Base-by-base conservation (phyloP, 2,797 vertebrate species). In the Erethizon dorsatum region DNA sequence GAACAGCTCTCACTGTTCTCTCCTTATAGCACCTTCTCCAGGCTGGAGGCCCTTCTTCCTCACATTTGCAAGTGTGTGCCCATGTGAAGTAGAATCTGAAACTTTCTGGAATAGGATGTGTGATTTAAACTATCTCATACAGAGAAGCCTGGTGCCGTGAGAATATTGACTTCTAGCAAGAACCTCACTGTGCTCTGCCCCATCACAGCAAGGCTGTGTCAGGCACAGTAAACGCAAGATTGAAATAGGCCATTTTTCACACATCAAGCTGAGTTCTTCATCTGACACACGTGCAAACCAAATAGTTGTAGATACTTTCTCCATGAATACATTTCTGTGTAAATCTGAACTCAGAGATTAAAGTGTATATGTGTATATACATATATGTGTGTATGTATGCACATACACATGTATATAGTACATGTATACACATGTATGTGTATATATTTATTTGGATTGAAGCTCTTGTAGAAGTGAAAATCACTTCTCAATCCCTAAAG, bases 251-350 rank as follows among this genome's bases (percentile, higher is more conserved):
- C 92, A 93, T 97, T 97, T 98, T 96, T 97, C 96, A 98, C 97
- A 96, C 97, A 97, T 97, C 98, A 97, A 98, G 90, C 13, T 98
- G 92, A 98, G 83, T 94, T 96, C 88, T 97, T 98, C 92, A 95
- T 96, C 97, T 97, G 98, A 98, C 97, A 97, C 94, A 91, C 98
- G 96, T 96, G 95, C 96, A 97, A 97, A 97, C 85, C 96, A 97
- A 97, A 94, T 97, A 97, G 97, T 97, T 98, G 92, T 88, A 98
- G 97, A 98, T 97, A 97, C 82, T 98, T 98, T 98, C 95, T 97
- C 86, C 96, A 95, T 97, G 98, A 98, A 71, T 98, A 97, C 85
- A 98, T 97, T 98, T 98, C 52, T 91, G 97, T 98, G 96, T 98
- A 98, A 98, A 98, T 98, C 96, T 98, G 95, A 91, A 95, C 92